Evolutionary conservation across 1,140 invertebrate species (phyloP), one percentile per base, ranked within the genome.

Genomic region (Phortica variegata): DNA sequence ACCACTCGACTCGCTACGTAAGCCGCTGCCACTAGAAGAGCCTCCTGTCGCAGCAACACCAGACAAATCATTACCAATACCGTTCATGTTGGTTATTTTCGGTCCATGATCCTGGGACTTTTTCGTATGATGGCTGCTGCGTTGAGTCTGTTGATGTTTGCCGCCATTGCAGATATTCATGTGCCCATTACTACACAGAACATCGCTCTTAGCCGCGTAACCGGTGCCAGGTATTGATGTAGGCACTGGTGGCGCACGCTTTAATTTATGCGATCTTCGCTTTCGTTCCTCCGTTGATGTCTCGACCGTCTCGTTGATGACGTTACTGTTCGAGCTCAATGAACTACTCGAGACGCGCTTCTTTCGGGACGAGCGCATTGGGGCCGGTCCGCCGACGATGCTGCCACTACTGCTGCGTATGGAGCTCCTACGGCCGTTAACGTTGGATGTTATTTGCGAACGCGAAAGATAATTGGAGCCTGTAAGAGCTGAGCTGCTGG

Each of bases 261-360:
- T 73, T 0, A 63, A 62, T 36, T 75, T 76, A 48, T 73, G 66
- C 0, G 73, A 76, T 26, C 70, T 74, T 3, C 72, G 59, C 9
- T 73, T 69, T 17, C 71, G 61, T 43, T 76, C 73, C 21, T 76
- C 74, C 4, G 73, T 75, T 13, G 73, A 68, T 12, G 73, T 75
- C 29, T 76, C 73, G 17, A 66, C 17, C 1, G 62, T 56, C 37
- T 74, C 72, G 10, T 71, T 72, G 23, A 76, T 65, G 44, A 77
- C 75, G 21, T 84, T 83, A 51, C 79, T 83, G 47, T 83, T 82
- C 26, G 81, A 82, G 47, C 81, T 82, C 5, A 81, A 51, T 2
- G 83, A 83, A 48, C 80, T 84, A 21, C 77, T 79, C 13, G 82
- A 80, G 43, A 80, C 77, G 49, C 83, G 78, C 62, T 83, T 83